Evolutionary conservation across 2,113 vertebrate genomes (phyloP).

Genomic region (Epinephelus fuscoguttatus): DNA sequence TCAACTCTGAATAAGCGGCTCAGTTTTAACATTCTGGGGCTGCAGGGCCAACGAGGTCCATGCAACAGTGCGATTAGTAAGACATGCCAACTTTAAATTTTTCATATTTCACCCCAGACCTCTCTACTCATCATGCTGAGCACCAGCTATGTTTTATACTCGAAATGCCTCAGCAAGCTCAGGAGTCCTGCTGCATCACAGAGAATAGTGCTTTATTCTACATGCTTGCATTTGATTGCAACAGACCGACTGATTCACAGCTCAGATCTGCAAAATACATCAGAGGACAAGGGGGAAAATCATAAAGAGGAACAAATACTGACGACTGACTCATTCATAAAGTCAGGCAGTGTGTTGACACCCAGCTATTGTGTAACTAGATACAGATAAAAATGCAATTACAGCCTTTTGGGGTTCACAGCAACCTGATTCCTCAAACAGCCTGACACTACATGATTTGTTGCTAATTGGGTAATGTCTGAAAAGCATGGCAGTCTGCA

Average conservation of each 20-base stretch:
- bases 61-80: slow-evolving; percentile 31
- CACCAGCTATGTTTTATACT: background rate
- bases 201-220: slow-evolving; percentile 11
- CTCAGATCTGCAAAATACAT: slow-evolving; percentile 51
- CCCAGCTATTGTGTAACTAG: background rate
- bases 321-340: background rate
- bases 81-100: slow-evolving; percentile 58
- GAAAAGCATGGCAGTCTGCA: background rate
- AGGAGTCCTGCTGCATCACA: slow-evolving; percentile 31
- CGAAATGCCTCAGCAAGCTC: slow-evolving; percentile 14
- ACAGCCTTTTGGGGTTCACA: background rate
- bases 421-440: background rate
- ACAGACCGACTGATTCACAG: slow-evolving; percentile 7
- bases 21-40: slow-evolving; percentile 33
- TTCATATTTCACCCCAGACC: slow-evolving; percentile 32
- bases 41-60: slow-evolving; percentile 6
- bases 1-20: slow-evolving; percentile 47
- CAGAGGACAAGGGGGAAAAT: background rate
- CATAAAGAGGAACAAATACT: background rate
- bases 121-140: background rate
- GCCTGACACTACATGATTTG: background rate
- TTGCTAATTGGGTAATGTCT: background rate
- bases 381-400: background rate
- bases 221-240: slow-evolving; percentile 36
- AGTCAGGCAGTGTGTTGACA: background rate